phyloP scores from a whole-genome alignment of 1,140 invertebrate species.

The Pteromalus puparum region DNA sequence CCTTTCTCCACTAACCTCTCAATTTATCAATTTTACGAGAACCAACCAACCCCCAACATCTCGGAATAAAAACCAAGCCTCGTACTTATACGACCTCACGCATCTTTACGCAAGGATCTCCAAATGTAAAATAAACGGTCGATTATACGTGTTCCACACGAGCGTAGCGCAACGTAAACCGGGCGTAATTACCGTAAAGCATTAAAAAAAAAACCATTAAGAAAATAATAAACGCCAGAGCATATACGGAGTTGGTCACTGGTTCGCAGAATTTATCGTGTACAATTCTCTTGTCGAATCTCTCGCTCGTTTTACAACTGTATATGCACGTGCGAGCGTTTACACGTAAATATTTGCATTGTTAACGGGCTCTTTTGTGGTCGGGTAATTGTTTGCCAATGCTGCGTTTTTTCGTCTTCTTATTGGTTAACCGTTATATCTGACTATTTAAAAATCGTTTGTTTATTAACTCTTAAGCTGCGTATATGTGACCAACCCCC shows the following conservation, averaged over 20 bases:
- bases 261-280: constrained; percentile 3
- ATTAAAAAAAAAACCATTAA: neutral
- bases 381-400: neutral
- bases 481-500: too few relatives aligned
- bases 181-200: neutral
- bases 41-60: too few relatives aligned
- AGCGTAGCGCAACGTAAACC: neutral
- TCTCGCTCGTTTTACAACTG: neutral
- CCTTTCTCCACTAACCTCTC: too few relatives aligned
- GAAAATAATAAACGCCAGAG: neutral
- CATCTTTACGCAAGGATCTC: neutral
- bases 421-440: too few relatives aligned
- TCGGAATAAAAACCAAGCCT: too few relatives aligned
- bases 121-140: neutral
- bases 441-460: too few relatives aligned
- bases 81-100: too few relatives aligned
- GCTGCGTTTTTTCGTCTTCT: neutral
- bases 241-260: neutral
- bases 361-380: neutral
- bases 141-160: neutral
- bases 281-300: neutral
- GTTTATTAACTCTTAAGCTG: too few relatives aligned
- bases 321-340: neutral
- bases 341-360: neutral
- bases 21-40: too few relatives aligned